Base-by-base conservation (phyloP, 2,113 vertebrate species). In the pig (Sus scrofa) region DNA sequence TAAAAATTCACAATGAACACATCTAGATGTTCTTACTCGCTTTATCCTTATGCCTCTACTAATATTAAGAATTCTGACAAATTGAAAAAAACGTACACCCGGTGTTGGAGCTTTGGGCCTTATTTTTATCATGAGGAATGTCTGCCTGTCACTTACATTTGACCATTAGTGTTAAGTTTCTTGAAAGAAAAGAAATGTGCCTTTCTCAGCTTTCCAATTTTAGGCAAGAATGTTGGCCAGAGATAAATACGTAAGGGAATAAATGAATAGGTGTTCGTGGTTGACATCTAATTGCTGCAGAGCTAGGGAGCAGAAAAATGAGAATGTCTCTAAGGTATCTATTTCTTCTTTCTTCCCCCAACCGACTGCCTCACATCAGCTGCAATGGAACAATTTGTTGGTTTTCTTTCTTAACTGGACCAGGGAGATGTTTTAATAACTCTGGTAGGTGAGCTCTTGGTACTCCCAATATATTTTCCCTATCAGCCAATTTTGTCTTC, bases 201-300 rank as follows among this genome's bases (percentile, higher is more conserved):
- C 37, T 82, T 91, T 68, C 83, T 96, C 96, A 86, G 50, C 58
- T 86, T 85, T 97, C 95, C 92, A 95, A 96, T 98, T 98, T 96
- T 90, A 96, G 88, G 95, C 94, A 97, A 97, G 95, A 60, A 96
- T 93, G 84, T 93, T 97, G 92, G 84, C 96, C 97, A 50, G 70
- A 74, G 91, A 86, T 94, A 98, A 95, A 95, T 83, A 82, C 83
- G 2, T 85, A 92, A 94, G 94, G 96, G 96, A 95, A 82, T 93
- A 97, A 96, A 97, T 98, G 94, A 98, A 96, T 97, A 96, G 98
- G 91, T 95, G 85, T 70, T 93, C 65, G 30, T 92, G 63, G 96
- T 44, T 98, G 97, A 97, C 97, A 98, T 97, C 96, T 98, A 98
- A 98, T 98, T 97, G 98, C 97, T 97, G 73, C 96, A 96, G 89